Evolutionary conservation across 2,888 invertebrate genomes (phyloP), one percentile per base, ranked within the genome.

Genomic region (Hyposoter dolosus): DNA sequence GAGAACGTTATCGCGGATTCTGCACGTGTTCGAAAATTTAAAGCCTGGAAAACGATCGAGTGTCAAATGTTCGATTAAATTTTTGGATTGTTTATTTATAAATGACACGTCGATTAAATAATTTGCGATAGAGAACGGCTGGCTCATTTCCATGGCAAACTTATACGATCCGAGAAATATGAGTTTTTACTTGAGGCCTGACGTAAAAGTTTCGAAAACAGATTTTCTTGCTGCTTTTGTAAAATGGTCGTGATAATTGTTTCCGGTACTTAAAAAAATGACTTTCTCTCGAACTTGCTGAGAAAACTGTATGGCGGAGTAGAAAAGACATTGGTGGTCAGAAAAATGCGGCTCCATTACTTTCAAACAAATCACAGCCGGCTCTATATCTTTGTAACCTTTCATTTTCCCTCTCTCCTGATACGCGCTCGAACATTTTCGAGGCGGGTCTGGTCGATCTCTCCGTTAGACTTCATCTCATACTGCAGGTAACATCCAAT

Each of bases 251-350:
- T 1, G 2, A 56, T 23, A 23, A 10, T 23, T 23, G 56, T 56
- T 56, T 56, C 56, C 23, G 56, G 23, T 56, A 28, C 3, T 23
- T 5, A 15, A 15, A 60, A 60, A 28, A 60, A 60, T 60, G 60
- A 12, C 50, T 60, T 60, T 60, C 28, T 71, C 60, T 40, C 82
- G 83, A 50, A 32, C 15, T 35, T 43, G 56, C 40, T 47, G 43
- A 45, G 68, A 68, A 66, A 40, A 50, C n/a, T 17, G 50, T n/a
- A 40, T 19, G 47, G 60, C 47, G 63, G 75, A 85, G 56, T 85
- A 80, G 85, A 69, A 84, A 81, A 47, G 82, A 88, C 89, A 86
- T 84, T 84, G 89, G 91, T 88, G 91, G 89, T 87, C 87, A 72
- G 28, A 90, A 90, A 88, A 85, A 89, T 85, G 40, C 82, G 66